phyloP scores from a whole-genome alignment of 1,140 invertebrate genomes.

The Drosophila leontia region DNA sequence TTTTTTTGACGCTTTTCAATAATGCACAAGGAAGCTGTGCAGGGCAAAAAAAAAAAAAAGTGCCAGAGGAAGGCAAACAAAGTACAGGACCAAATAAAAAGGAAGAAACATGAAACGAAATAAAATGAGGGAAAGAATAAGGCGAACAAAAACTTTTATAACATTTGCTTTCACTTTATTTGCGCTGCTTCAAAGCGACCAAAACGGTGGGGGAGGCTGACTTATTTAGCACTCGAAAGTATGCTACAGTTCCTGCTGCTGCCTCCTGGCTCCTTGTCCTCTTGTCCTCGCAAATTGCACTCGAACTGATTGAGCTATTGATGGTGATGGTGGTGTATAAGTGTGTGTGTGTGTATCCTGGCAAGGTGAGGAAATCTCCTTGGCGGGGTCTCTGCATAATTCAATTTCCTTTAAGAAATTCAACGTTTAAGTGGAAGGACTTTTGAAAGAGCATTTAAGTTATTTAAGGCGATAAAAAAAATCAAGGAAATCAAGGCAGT shows the following conservation, averaged over 20 bases:
- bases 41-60: neutral
- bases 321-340: neutral
- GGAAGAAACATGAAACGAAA: constrained; percentile 8
- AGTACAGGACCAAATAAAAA: constrained; percentile 14
- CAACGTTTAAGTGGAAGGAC: constrained; percentile 32
- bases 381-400: constrained; percentile 39
- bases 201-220: constrained; percentile 27
- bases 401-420: constrained; percentile 47
- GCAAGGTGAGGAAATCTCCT: constrained; percentile 17
- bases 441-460: constrained; percentile 32
- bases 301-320: constrained; percentile 73
- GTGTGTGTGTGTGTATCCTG: neutral
- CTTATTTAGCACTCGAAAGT: constrained; percentile 72
- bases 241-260: constrained; percentile 48
- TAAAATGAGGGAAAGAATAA: constrained; percentile 22
- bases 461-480: constrained; percentile 11
- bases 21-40: constrained; percentile 57
- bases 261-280: neutral
- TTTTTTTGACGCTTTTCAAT: constrained; percentile 62
- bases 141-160: constrained; percentile 51
- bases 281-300: constrained; percentile 59
- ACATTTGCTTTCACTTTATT: constrained; percentile 62
- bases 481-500: neutral
- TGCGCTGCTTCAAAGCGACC: constrained; percentile 24
- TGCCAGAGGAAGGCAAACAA: constrained; percentile 30